These are phyloP conservation scores for Mythimna loreyi DNA, from an alignment of 2,888 invertebrate genomes.

Conservation along the genomic window DNA sequence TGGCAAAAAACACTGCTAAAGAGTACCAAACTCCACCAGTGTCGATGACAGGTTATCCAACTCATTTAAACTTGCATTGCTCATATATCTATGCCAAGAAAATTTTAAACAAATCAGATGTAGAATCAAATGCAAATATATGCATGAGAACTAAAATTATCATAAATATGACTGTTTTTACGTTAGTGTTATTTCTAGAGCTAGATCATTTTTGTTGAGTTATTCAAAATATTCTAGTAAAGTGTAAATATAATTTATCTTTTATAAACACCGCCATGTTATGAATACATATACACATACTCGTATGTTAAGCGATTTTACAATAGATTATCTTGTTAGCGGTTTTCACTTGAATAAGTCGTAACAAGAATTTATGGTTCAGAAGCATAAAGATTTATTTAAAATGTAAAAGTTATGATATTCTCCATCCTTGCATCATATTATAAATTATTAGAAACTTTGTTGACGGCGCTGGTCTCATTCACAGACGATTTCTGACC, in stretches of 20 bases:
- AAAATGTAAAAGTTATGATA: neutral
- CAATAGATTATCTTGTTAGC: neutral
- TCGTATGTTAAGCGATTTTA: neutral
- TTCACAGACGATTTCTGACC: neutral
- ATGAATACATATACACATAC: neutral
- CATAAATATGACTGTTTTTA: constrained; percentile 24
- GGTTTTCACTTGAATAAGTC: neutral
- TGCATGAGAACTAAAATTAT: constrained; percentile 37
- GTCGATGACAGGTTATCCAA: neutral
- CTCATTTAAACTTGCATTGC: neutral
- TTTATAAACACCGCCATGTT: constrained; percentile 9
- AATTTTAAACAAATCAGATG: constrained; percentile 14
- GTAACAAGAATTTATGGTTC: neutral
- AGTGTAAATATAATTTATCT: constrained; percentile 23
- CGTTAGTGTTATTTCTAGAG: constrained; percentile 18
- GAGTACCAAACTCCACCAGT: neutral
- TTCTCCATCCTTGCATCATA: neutral
- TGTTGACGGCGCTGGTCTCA: neutral
- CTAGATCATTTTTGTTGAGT: constrained; percentile 19
- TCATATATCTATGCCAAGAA: neutral
- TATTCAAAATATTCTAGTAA: constrained; percentile 20
- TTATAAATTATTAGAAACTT: too few relatives aligned
- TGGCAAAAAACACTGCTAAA: neutral
- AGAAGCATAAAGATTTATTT: neutral
- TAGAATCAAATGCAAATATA: constrained; percentile 31